Percentiles rank a stretch among this genome's conserved stretches.
Conservation (phyloP, 1,140 invertebrate species). For the Drosophila suzukii region DNA sequence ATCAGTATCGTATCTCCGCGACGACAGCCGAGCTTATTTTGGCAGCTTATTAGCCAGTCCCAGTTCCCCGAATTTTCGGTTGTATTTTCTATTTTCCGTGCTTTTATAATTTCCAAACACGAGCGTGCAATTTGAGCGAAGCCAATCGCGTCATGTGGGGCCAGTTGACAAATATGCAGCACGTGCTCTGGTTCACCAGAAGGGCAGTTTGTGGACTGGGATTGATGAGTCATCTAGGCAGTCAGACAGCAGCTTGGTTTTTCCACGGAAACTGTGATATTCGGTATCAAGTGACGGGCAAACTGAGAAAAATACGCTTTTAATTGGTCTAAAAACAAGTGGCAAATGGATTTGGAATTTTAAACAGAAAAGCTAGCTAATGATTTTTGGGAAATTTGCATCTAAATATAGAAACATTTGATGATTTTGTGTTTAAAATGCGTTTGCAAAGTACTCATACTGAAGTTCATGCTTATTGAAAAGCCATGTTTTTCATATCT, state of each 20-base stretch:
- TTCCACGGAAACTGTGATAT: slow-evolving; percentile 4
- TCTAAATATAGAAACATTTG: too few species aligned
- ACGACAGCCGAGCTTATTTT: slow-evolving; percentile 67
- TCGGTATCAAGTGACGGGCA: not conserved
- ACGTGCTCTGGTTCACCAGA: slow-evolving; percentile 47
- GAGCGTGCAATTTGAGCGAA: slow-evolving; percentile 61
- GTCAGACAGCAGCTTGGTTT: slow-evolving; percentile 2
- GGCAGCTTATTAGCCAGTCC: slow-evolving; percentile 37
- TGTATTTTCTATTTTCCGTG: slow-evolving; percentile 3
- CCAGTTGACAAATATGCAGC: slow-evolving; percentile 75
- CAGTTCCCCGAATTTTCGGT: not conserved
- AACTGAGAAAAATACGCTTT: not conserved
- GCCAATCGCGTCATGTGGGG: slow-evolving; percentile 56
- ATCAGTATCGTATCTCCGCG: slow-evolving; percentile 12
- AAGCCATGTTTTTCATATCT: not conserved
- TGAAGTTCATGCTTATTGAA: too few species aligned
- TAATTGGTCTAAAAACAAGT: slow-evolving; percentile 5
- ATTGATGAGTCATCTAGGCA: slow-evolving; percentile 48
- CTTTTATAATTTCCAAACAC: slow-evolving; percentile 64
- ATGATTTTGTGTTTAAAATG: too few species aligned
- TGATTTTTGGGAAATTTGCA: not conserved
- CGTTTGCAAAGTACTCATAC: too few species aligned
- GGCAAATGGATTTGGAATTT: not conserved
- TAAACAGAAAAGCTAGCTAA: not conserved
- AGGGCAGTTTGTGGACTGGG: slow-evolving; percentile 7